Evolutionary conservation across 2,113 vertebrate genomes (phyloP), one percentile per base, ranked within the genome.

Genomic region (Myotis brandtii): DNA sequence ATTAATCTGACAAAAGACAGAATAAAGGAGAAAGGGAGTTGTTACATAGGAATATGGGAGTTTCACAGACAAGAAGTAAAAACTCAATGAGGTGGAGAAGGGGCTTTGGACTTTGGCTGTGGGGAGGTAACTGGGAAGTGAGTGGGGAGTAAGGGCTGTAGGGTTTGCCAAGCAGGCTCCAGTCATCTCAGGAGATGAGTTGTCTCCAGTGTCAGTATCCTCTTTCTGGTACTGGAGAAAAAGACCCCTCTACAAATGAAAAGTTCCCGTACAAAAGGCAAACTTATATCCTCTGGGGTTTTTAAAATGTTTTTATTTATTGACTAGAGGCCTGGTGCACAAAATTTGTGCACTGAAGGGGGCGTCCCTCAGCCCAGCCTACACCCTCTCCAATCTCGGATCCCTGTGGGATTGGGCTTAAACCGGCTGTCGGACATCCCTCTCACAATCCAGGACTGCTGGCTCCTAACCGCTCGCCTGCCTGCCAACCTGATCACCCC

Each of bases 201-300:
- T 18, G 46, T 43, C 11, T 8, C 6, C 54, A 48, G 17, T 8
- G 23, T 13, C 52, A 37, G 76, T 89, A 34, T 95, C 46, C n/a
- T 90, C 17, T 82, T 80, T 32, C 84, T 54, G 37, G 30, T 23
- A 66, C 17, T 16, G 48, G 10, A 82, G 52, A 72, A 7, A 43
- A 96, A 73, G 56, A 62, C 43, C 79, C 18, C 40, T 93, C 70
- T 54, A 50, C 18, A 84, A 93, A 80, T 62, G 72, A 32, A 70
- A 64, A 89, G 50, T 50, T 77, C 18, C n/a, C 89, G 54, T 64
- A 67, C 23, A 88, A 85, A 81, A 84, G 59, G 84, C 21, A 87
- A 79, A 82, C 52, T 5, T 40, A 62, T 20, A 52, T 25, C 56
- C n/a, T 70, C 40, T 90, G 37, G 30, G 13, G 16, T 66, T 66